A percentile compares a stretch with the other conserved stretches of the same genome.
Conservation (phyloP, 2,113 vertebrate genomes). For the Vidua chalybeata region DNA sequence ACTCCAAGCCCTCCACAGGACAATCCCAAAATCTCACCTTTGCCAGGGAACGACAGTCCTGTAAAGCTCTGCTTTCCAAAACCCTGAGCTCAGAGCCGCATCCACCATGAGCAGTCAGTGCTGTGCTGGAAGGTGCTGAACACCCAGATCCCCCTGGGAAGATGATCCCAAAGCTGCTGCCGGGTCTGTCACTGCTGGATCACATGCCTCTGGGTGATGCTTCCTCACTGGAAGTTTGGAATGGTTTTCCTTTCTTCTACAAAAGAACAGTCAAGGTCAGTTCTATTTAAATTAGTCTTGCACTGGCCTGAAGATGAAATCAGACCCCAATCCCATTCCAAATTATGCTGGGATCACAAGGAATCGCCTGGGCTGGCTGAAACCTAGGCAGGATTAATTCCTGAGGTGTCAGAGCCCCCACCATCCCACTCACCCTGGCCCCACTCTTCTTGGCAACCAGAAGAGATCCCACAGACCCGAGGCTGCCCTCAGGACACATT, state of each 20-base stretch:
- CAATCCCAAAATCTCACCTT: background rate
- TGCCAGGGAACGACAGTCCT: background rate
- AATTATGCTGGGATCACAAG: too few relatives aligned
- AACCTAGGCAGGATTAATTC: background rate
- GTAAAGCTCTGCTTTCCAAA: background rate
- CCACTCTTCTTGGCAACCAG: background rate
- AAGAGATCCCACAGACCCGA: background rate
- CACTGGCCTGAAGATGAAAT: background rate
- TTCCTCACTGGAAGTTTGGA: background rate
- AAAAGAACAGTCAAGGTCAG: background rate
- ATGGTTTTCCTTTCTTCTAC: background rate
- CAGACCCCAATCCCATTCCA: background rate
- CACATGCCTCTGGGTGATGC: fast-evolving
- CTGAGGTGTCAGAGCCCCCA: background rate
- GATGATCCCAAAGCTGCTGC: background rate
- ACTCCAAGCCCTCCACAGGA: background rate
- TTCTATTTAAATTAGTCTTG: background rate
- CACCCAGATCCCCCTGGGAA: fast-evolving
- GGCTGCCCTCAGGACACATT: background rate
- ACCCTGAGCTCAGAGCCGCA: background rate
- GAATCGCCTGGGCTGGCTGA: background rate
- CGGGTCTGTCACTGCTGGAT: background rate
- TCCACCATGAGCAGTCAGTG: fast-evolving
- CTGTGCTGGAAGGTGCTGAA: background rate
- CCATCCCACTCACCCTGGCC: background rate